Base-by-base conservation (phyloP, 1,140 invertebrate genomes). In the Seison nebaliae region DNA sequence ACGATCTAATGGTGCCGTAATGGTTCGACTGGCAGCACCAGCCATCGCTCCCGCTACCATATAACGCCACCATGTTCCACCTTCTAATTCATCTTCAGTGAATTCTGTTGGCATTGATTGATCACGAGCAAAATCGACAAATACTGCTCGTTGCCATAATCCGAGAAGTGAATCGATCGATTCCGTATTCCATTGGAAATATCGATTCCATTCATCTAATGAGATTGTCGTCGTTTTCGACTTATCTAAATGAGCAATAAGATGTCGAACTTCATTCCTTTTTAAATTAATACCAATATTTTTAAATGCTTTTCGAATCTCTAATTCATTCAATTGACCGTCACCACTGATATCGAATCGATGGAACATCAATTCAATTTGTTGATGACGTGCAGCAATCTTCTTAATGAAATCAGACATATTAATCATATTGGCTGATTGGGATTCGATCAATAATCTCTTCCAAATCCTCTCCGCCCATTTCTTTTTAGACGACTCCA, bases 41-140 rank as follows among this genome's bases (percentile, higher is more conserved):
- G 88, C 88, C 37, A 86, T 65, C 18, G 79, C 91, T 41, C 91
- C 91, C 11, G 91, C 77, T 35, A 91, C 63, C 45, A 98, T 66
- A 65, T 96, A 86, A 36, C 83, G 65, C 84, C 84, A 94, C 84
- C 84, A 93, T 66, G 83, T 79, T 20, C 83, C 84, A 8, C 69
- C 74, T 50, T 71, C 71, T 28, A 80, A 86, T 26, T 36, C 35
- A 5, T 28, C 29, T 36, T 36, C 29, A 11, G 35, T 36, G 19
- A 28, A 36, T 15, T 36, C 35, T 19, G 28, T 36, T n/a, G 35
- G 35, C 11, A 36, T 36, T 8, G 35, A n/a, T 29, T 36, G 35
- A 20, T 36, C 35, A n/a, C n/a, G n/a, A 19, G 24, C 35, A 28
- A 28, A 36, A 14, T 36, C 35, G 0, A 36, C 35, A 29, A 36